Percentiles rank a stretch among this genome's conserved stretches.
Conservation (phyloP, 2,888 invertebrate genomes). For the Lissonota sp. region DNA sequence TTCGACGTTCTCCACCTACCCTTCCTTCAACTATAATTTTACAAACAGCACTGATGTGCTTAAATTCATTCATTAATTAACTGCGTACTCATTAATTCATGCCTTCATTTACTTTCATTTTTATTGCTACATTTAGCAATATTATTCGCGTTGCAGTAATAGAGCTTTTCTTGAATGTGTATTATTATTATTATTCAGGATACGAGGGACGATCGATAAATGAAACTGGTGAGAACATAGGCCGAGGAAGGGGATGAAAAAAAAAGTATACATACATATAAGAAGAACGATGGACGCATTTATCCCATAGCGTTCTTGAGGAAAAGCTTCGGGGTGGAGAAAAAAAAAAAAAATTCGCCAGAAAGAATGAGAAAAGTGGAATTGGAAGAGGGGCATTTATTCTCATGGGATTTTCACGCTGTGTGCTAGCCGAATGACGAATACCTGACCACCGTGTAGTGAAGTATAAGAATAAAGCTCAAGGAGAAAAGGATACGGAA, state of each 20-base stretch:
- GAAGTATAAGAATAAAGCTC: not conserved
- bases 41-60: not conserved
- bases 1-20: slow-evolving; percentile 9
- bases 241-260: too few species aligned
- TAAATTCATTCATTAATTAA: slow-evolving; percentile 11
- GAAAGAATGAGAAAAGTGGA: slow-evolving; percentile 31
- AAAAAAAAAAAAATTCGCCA: slow-evolving; percentile 7
- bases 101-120: too few species aligned
- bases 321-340: not conserved
- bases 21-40: not conserved
- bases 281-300: not conserved
- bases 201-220: too few species aligned
- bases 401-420: slow-evolving; percentile 37
- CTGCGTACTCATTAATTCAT: not conserved
- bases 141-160: too few species aligned
- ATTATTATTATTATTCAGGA: too few species aligned
- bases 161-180: too few species aligned
- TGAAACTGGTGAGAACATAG: too few species aligned
- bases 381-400: slow-evolving; percentile 26
- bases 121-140: too few species aligned
- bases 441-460: slow-evolving; percentile 15
- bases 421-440: slow-evolving; percentile 33
- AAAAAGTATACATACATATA: not conserved
- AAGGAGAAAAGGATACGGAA: not conserved
- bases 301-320: not conserved